Conservation (phyloP, 1,140 invertebrate genomes). For the Pinna nobilis region DNA sequence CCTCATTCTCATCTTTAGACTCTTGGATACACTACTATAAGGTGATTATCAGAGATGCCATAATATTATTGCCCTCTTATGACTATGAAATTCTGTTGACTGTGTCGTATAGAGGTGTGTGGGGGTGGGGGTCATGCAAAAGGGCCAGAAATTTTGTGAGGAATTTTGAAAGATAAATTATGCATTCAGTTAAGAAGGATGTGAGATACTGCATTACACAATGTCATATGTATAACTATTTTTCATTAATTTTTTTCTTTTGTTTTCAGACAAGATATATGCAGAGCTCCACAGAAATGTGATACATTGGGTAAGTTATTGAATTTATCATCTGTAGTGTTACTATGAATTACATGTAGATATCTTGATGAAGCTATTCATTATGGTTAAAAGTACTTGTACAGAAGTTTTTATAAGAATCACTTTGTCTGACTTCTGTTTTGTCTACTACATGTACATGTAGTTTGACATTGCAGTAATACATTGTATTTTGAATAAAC, state of each 20-base stretch:
- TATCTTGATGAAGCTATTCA: background rate
- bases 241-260: constrained; percentile 26
- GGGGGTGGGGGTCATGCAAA: too few relatives aligned
- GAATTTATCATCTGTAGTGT: background rate
- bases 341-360: too few relatives aligned
- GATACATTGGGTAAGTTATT: constrained; percentile 81
- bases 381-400: background rate
- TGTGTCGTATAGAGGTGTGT: too few relatives aligned
- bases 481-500: background rate
- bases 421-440: constrained; percentile 12
- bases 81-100: too few relatives aligned
- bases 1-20: too few relatives aligned
- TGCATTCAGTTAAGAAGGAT: too few relatives aligned
- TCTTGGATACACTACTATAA: too few relatives aligned
- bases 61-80: too few relatives aligned
- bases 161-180: too few relatives aligned
- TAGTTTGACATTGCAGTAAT: constrained; percentile 8
- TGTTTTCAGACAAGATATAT: constrained; percentile 84
- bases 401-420: background rate
- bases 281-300: constrained; percentile 82
- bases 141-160: too few relatives aligned
- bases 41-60: too few relatives aligned
- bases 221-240: background rate
- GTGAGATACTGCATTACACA: background rate
- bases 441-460: background rate